Percentiles rank a stretch among this genome's conserved stretches.
Conservation (phyloP, 2,797 vertebrate genomes). For the Diplodus sargus region DNA sequence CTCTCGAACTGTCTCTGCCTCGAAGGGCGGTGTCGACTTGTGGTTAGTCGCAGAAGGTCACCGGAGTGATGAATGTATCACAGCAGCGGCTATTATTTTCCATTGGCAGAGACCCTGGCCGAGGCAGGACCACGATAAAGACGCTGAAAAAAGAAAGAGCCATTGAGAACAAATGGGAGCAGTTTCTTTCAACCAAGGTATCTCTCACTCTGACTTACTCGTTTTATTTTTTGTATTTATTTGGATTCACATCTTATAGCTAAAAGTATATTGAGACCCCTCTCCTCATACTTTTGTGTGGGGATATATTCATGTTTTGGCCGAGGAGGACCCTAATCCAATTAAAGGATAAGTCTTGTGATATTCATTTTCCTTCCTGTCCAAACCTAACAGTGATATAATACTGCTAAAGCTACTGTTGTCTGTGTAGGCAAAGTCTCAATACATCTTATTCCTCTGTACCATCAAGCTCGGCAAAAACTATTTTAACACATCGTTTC, state of each 20-base stretch:
- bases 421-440: neutral
- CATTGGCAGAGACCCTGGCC: conserved; percentile 84
- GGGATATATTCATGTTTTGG: neutral
- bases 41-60: conserved; percentile 55
- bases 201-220: neutral
- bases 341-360: neutral
- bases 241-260: neutral
- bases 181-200: conserved; percentile 76
- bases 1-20: conserved; percentile 54
- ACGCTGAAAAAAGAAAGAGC: conserved; percentile 80
- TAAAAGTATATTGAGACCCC: neutral
- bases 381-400: neutral
- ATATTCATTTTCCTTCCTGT: neutral
- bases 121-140: conserved; percentile 79
- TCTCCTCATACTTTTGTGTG: no score
- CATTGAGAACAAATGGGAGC: conserved; percentile 80
- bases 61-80: conserved; percentile 59
- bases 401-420: neutral
- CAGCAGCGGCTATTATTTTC: conserved; percentile 54
- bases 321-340: neutral
- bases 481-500: neutral
- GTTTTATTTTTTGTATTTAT: neutral
- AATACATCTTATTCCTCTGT: neutral
- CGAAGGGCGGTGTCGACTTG: conserved; percentile 40
- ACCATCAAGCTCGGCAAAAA: neutral